Percentiles rank a stretch among this genome's conserved stretches.
Conservation (phyloP, 1,140 invertebrate genomes). For the Drosophila ficusphila region DNA sequence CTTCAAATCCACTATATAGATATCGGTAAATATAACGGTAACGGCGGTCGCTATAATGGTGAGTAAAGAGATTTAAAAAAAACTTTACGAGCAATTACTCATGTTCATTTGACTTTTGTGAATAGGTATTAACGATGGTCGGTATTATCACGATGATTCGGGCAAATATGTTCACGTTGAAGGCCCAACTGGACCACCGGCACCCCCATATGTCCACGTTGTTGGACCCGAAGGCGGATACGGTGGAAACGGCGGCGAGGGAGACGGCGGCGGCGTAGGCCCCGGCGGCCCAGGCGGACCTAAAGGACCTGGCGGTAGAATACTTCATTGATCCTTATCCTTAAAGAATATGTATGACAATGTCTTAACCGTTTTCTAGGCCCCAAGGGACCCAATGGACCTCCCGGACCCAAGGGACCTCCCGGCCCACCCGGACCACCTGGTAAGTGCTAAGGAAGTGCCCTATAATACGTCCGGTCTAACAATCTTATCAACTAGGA, state of each 20-base stretch:
- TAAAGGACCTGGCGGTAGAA: conserved; percentile 68
- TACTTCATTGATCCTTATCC: not conserved
- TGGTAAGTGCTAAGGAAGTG: conserved; percentile 29
- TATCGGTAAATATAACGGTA: conserved; percentile 70
- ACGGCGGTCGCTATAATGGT: conserved; percentile 71
- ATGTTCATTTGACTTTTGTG: not conserved
- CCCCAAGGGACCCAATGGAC: conserved; percentile 59
- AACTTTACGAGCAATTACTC: not conserved
- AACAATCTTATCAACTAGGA: conserved; percentile 29
- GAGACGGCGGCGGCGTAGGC: conserved; percentile 71
- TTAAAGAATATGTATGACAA: not conserved
- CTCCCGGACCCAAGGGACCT: conserved; percentile 73
- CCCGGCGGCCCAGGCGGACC: conserved; percentile 76
- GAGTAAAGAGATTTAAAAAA: conserved; percentile 21
- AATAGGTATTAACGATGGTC: conserved; percentile 78
- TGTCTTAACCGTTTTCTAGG: conserved; percentile 11
- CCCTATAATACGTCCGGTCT: not conserved
- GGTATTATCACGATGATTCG: conserved; percentile 85
- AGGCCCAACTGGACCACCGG: conserved; percentile 84
- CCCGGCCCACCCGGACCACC: conserved; percentile 77
- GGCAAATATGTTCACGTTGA: conserved; percentile 85
- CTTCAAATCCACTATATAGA: conserved; percentile 43
- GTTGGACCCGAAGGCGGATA: conserved; percentile 82
- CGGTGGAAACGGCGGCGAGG: conserved; percentile 69
- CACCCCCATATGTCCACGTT: conserved; percentile 85